Base-by-base conservation (phyloP, 92 coral and sea anemone genomes). In the Ricordea florida region DNA sequence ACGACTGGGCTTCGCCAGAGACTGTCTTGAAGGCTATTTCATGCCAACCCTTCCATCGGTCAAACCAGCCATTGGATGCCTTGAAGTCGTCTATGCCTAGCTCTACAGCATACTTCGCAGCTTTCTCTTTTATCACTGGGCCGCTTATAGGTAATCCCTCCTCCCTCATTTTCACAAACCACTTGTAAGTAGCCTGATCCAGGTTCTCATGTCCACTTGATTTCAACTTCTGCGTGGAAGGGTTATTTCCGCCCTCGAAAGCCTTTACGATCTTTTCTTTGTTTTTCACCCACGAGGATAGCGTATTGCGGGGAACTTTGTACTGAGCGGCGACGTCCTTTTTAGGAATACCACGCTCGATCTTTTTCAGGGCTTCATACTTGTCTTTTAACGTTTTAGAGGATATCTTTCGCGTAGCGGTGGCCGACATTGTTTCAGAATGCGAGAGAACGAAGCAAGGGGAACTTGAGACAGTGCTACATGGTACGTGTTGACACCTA, bases 181-280 rank as follows among this genome's bases (percentile, higher is more conserved):
- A 83, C 45, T 65, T 83, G 73, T 55, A 82, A 10, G 75, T 44
- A 16, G 72, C 88, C 40, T 43, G 20, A 45, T 63, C 74, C 81
- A 75, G 21, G 33, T 10, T 58, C 33, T 75, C 88, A 15, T 75
- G 40, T 30, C 48, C 58, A 26, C 88, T 76, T n/a, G 38, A 27
- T 32, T 14, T 67, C 11, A 66, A 62, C 79, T 63, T 67, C 50
- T 47, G 78, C 62, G 27, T 34, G 14, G 32, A 50, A 29, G 30
- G 82, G 56, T 58, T 48, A 34, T 61, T 44, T 62, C 73, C 83
- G 25, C 48, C 45, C 45, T 66, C 74, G 49, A 44, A 57, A 42
- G 89, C 83, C 36, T 66, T 66, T 17, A 83, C 21, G 4, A 83
- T 81, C 72, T 72, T 67, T n/a, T 75, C 69, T 37, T 81, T 62